These are phyloP conservation scores for Coleophora deauratella DNA, from an alignment of 2,888 invertebrate genomes.

Conservation along the genomic window DNA sequence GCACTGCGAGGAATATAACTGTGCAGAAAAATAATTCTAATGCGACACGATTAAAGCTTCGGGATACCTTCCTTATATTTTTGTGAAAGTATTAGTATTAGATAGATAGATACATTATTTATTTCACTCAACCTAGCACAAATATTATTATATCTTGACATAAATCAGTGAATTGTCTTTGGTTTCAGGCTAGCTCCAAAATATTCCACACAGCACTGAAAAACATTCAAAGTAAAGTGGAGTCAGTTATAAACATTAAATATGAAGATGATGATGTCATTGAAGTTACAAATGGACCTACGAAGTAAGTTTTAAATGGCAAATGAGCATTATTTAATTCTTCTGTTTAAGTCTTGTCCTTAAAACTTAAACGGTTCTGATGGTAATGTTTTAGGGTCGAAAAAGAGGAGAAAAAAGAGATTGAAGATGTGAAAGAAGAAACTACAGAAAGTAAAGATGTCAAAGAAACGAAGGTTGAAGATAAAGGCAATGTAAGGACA, in stretches of 20 bases:
- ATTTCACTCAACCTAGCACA: no score
- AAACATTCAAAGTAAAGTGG: constrained; percentile 75
- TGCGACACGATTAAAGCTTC: no score
- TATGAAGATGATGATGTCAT: constrained; percentile 67
- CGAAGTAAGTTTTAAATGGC: constrained; percentile 34
- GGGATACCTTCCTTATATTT: no score
- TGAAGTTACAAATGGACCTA: constrained; percentile 57
- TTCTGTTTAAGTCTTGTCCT: not conserved
- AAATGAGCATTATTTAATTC: not conserved
- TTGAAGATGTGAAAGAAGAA: constrained; percentile 10
- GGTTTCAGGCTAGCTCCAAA: constrained; percentile 79
- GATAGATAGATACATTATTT: no score
- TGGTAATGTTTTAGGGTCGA: constrained; percentile 21
- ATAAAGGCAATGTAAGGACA: constrained; percentile 6
- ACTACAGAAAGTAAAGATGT: constrained; percentile 2
- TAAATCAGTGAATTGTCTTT: no score
- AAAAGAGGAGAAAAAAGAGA: constrained; percentile 27
- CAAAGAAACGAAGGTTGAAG: constrained; percentile 10
- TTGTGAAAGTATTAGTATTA: no score
- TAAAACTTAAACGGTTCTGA: no score
- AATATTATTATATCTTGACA: no score
- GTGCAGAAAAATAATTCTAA: no score
- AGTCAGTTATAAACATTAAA: constrained; percentile 72
- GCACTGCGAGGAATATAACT: no score
- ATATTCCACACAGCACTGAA: constrained; percentile 79